A percentile compares a stretch with the other conserved stretches of the same genome.
Evolutionary conservation across 2,888 invertebrate species (phyloP).

Genomic region (Bursaphelenchus okinawaensis): DNA sequence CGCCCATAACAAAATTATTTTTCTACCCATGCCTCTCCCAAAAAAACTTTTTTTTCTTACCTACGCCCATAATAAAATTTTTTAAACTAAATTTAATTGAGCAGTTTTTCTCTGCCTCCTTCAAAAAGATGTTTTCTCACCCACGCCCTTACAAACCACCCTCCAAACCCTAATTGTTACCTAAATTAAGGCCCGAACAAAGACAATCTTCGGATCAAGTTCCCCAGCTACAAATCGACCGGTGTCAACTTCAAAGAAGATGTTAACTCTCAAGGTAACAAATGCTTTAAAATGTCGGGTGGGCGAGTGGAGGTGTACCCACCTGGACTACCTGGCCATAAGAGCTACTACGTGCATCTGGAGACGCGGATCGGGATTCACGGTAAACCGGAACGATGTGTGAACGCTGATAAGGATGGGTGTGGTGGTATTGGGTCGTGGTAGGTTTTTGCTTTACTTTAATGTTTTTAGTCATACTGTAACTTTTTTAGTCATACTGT

Average conservation of each 20-base stretch:
- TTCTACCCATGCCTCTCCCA: too few relatives aligned
- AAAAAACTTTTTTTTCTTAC: too few relatives aligned
- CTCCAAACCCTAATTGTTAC: too few relatives aligned
- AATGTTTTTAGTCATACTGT: too few relatives aligned
- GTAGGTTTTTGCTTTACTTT: constrained; percentile 21
- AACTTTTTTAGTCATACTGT: too few relatives aligned
- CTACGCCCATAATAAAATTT: too few relatives aligned
- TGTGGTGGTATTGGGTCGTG: constrained; percentile 57
- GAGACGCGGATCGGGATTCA: constrained; percentile 56
- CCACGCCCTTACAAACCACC: background rate
- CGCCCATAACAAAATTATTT: too few relatives aligned
- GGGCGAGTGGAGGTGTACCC: constrained; percentile 51
- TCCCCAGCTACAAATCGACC: constrained; percentile 54
- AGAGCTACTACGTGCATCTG: constrained; percentile 54
- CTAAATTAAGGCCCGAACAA: constrained; percentile 37
- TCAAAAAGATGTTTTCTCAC: constrained; percentile 7
- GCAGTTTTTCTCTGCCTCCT: too few relatives aligned
- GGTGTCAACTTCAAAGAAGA: constrained; percentile 39
- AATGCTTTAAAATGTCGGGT: constrained; percentile 56
- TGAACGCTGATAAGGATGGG: constrained; percentile 53
- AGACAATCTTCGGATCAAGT: constrained; percentile 49
- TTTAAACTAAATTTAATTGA: too few relatives aligned
- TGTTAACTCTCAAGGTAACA: constrained; percentile 35
- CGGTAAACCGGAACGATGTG: constrained; percentile 56
- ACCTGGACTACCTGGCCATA: constrained; percentile 45